Evolutionary conservation across 2,797 vertebrate species (phyloP).

Genomic region (Enteromius unitaeniatus): DNA sequence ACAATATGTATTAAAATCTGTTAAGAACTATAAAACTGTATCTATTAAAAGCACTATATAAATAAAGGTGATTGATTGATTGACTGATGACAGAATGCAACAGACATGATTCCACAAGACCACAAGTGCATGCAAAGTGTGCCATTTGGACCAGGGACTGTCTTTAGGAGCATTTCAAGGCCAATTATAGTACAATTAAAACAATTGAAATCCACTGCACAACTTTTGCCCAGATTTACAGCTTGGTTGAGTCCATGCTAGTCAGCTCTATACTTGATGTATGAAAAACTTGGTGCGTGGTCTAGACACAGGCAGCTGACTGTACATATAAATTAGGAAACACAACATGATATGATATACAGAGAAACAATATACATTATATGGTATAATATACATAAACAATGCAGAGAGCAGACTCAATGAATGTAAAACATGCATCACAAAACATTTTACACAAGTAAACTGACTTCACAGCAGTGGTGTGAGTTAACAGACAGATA

Average conservation of each 20-base stretch:
- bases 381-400: neutral
- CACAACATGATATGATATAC: neutral
- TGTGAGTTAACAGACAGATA: neutral
- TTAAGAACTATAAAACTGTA: too few relatives aligned
- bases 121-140: neutral
- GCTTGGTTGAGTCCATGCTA: neutral
- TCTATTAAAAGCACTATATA: too few relatives aligned
- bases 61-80: too few relatives aligned
- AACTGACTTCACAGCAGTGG: neutral
- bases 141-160: neutral
- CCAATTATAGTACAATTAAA: neutral
- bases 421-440: too few relatives aligned
- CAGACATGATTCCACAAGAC: neutral
- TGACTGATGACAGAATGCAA: neutral
- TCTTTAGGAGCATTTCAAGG: neutral
- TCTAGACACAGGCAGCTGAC: too few relatives aligned
- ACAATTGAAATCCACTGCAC: neutral
- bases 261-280: neutral
- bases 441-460: neutral
- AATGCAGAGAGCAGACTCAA: too few relatives aligned
- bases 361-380: neutral
- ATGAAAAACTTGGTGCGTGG: neutral
- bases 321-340: neutral
- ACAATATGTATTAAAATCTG: too few relatives aligned
- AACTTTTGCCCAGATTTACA: neutral